These are phyloP conservation scores for Asteroscopus sphinx DNA, from an alignment of 2,888 invertebrate genomes.

Conservation along the genomic window DNA sequence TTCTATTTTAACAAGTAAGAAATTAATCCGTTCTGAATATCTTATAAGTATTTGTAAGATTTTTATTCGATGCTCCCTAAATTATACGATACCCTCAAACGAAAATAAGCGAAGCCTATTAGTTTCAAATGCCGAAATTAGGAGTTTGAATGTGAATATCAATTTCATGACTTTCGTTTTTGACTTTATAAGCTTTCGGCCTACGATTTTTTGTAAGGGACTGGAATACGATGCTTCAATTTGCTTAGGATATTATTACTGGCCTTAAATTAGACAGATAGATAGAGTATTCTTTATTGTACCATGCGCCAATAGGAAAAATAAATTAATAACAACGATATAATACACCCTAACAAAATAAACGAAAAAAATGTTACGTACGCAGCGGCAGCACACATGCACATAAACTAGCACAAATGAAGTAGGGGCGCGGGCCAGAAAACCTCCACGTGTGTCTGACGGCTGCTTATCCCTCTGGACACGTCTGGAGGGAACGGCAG, in stretches of 20 bases:
- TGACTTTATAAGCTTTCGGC: conserved; percentile 37
- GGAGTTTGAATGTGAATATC: conserved; percentile 32
- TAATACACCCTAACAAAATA: too few relatives aligned
- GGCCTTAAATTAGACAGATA: too few relatives aligned
- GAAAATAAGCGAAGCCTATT: conserved; percentile 47
- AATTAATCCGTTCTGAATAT: conserved; percentile 51
- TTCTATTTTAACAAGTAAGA: conserved; percentile 44
- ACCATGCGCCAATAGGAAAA: too few relatives aligned
- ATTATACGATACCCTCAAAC: conserved; percentile 35
- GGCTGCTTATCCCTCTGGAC: too few relatives aligned
- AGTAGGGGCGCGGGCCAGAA: too few relatives aligned
- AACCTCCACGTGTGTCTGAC: too few relatives aligned
- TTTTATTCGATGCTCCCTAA: conserved; percentile 38
- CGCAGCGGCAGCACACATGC: too few relatives aligned
- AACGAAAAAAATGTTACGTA: too few relatives aligned
- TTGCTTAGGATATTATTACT: not conserved
- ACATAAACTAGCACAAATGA: too few relatives aligned
- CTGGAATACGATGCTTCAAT: conserved; percentile 21
- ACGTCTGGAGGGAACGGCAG: too few relatives aligned
- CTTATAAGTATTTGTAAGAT: conserved; percentile 41
- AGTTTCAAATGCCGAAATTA: conserved; percentile 38
- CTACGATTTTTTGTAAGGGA: conserved; percentile 14
- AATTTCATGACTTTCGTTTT: conserved; percentile 28
- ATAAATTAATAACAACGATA: too few relatives aligned
- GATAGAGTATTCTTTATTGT: too few relatives aligned